phyloP scores from a whole-genome alignment of 2,797 vertebrate species.

The Sarcophilus harrisii region DNA sequence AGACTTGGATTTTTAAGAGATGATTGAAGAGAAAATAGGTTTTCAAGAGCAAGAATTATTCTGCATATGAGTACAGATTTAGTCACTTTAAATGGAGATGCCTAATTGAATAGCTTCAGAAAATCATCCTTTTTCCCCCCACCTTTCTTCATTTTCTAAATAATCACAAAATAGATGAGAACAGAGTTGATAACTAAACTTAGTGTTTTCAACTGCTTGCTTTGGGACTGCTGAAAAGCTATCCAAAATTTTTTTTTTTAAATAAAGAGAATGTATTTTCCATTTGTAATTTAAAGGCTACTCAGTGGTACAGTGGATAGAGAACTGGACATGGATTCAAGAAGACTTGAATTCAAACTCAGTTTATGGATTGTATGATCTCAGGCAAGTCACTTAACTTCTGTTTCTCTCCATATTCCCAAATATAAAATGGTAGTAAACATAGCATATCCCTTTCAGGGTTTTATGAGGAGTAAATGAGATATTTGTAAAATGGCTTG shows the following conservation, averaged over 20 bases:
- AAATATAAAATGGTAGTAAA: not conserved
- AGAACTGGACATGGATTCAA: not conserved
- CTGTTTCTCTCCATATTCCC: not conserved
- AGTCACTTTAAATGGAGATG: not conserved
- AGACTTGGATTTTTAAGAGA: not conserved
- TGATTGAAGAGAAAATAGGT: not conserved
- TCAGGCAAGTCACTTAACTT: not conserved
- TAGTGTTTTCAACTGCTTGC: conserved; percentile 35
- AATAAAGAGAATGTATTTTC: not conserved
- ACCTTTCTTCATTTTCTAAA: not conserved
- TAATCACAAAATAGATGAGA: conserved; percentile 35
- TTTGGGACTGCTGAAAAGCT: not conserved
- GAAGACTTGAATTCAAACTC: not conserved
- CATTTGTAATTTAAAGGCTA: not conserved
- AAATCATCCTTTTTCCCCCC: not conserved
- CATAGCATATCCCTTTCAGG: not conserved
- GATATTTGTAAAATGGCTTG: not conserved
- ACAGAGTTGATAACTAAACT: conserved; percentile 4
- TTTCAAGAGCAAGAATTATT: conserved; percentile 5
- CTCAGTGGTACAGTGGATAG: not conserved
- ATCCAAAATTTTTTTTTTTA: conserved; percentile 2
- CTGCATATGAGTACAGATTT: not conserved
- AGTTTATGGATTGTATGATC: not conserved
- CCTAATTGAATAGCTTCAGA: not conserved
- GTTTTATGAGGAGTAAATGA: not conserved